Conservation (phyloP, 2,113 vertebrate genomes). For the Albula glossodonta region DNA sequence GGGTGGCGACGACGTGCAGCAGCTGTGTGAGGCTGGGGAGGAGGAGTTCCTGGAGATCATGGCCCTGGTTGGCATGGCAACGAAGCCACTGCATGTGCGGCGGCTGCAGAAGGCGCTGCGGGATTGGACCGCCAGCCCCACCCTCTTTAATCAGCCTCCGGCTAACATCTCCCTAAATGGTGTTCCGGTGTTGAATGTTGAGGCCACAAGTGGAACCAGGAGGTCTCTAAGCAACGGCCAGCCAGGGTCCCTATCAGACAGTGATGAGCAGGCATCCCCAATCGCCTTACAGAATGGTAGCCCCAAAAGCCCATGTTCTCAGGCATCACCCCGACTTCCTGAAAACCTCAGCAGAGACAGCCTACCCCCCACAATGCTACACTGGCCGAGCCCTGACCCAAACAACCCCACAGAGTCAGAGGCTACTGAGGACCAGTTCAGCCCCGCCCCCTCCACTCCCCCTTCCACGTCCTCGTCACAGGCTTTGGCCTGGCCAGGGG, state of each 20-base stretch:
- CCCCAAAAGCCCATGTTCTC: conserved; percentile 87
- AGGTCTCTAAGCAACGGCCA: conserved; percentile 81
- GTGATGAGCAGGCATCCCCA: conserved; percentile 72
- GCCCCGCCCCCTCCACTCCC: conserved; percentile 78
- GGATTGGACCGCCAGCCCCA: conserved; percentile 93
- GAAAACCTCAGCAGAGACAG: conserved; percentile 71
- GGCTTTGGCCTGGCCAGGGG: conserved; percentile 65
- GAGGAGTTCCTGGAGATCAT: conserved; percentile 99
- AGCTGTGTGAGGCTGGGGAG: conserved; percentile 94
- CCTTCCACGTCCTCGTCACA: conserved; percentile 49
- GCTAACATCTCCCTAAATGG: conserved; percentile 79
- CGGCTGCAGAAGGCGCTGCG: conserved; percentile 93
- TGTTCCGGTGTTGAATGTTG: conserved; percentile 90
- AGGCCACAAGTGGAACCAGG: conserved; percentile 70
- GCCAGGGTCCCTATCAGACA: conserved; percentile 79
- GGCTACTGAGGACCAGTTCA: conserved; percentile 76
- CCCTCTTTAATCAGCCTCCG: conserved; percentile 89
- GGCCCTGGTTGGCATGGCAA: conserved; percentile 98
- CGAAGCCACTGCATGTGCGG: conserved; percentile 94
- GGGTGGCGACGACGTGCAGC: conserved; percentile 95
- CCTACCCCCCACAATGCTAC: conserved; percentile 83
- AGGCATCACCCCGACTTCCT: conserved; percentile 73
- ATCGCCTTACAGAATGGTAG: conserved; percentile 78
- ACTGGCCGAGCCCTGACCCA: conserved; percentile 83
- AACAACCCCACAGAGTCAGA: conserved; percentile 62